Evolutionary conservation across 2,113 vertebrate species (phyloP).

Genomic region (Eretmochelys imbricata): DNA sequence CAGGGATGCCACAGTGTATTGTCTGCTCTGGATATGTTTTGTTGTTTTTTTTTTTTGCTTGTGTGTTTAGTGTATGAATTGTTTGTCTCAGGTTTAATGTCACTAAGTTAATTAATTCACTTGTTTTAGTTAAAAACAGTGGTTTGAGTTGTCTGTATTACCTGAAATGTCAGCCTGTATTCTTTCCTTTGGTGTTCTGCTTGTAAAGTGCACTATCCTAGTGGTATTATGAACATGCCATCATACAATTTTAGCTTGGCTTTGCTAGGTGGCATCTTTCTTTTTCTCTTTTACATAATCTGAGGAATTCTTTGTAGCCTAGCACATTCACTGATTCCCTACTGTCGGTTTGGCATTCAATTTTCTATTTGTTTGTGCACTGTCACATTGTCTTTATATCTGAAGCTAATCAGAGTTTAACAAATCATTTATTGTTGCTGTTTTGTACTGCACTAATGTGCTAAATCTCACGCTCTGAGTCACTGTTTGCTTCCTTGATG

Average conservation of each 20-base stretch:
- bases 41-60: not conserved
- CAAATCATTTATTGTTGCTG: not conserved
- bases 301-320: not conserved
- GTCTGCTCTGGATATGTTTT: not conserved
- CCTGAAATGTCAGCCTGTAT: not conserved
- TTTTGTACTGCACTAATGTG: not conserved
- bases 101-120: not conserved
- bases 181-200: not conserved
- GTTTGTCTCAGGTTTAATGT: not conserved
- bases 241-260: not conserved
- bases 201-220: not conserved
- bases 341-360: not conserved
- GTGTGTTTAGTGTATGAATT: not conserved
- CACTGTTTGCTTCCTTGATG: not conserved
- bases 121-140: not conserved
- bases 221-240: not conserved
- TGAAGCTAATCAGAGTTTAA: not conserved
- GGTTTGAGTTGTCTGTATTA: not conserved
- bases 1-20: not conserved
- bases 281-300: not conserved
- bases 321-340: not conserved
- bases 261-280: not conserved
- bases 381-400: not conserved
- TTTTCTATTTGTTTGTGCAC: not conserved
- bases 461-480: not conserved